Evolutionary conservation across 2,888 invertebrate genomes (phyloP).

Genomic region (Alsophila aescularia): DNA sequence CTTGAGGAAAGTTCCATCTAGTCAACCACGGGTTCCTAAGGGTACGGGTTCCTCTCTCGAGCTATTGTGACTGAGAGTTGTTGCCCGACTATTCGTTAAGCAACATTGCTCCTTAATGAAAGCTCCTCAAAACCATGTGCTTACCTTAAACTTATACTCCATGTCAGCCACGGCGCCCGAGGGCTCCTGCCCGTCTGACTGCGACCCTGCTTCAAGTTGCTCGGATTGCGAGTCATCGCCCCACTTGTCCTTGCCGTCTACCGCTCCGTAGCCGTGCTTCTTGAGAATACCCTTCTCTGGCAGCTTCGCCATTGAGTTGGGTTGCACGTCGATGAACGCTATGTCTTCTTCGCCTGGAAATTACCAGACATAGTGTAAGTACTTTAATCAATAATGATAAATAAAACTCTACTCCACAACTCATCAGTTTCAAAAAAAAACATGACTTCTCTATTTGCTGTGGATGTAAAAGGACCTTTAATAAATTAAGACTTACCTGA

Average conservation of each 20-base stretch:
- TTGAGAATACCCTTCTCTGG: slow-evolving; percentile 97
- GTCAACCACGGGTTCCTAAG: too few relatives aligned
- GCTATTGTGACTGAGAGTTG: too few relatives aligned
- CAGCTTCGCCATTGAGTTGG: slow-evolving; percentile 89
- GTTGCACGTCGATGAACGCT: slow-evolving; percentile 92
- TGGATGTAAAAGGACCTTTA: neutral
- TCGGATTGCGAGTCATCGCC: slow-evolving; percentile 89
- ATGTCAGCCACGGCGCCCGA: slow-evolving; percentile 89
- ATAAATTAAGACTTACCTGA: slow-evolving; percentile 84
- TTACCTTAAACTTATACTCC: slow-evolving; percentile 92
- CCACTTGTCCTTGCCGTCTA: slow-evolving; percentile 91
- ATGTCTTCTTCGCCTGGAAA: slow-evolving; percentile 90
- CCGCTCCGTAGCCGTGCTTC: slow-evolving; percentile 92
- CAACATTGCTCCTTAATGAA: too few relatives aligned
- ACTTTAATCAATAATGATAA: too few relatives aligned
- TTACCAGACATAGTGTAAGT: neutral
- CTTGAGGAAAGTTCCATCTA: too few relatives aligned
- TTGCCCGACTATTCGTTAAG: too few relatives aligned
- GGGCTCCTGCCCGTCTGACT: slow-evolving; percentile 88
- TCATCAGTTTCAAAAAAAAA: too few relatives aligned
- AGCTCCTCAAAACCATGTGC: neutral
- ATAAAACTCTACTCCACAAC: too few relatives aligned
- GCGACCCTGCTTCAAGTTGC: slow-evolving; percentile 87
- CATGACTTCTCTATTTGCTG: too few relatives aligned
- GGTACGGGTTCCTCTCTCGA: too few relatives aligned